These are phyloP conservation scores for Strongylocentrotus purpuratus DNA, from an alignment of 35 echinoderm and acorn worm genomes.

Conservation along the genomic window DNA sequence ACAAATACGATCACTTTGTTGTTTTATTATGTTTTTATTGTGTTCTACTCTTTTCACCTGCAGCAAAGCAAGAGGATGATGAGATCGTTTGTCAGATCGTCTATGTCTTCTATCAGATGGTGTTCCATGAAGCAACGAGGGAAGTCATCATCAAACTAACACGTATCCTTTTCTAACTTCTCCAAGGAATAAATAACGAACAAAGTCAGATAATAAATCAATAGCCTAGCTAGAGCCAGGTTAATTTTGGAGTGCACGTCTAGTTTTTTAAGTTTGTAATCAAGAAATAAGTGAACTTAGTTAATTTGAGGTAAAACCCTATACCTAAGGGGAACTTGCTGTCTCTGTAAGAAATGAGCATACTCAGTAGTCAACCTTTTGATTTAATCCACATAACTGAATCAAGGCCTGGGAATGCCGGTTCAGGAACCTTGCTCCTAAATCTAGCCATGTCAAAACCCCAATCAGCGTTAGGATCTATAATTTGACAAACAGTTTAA, in stretches of 20 bases:
- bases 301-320: no score
- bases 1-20: no score
- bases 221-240: no score
- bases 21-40: neutral
- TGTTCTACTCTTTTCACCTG: neutral
- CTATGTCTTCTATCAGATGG: conserved; percentile 99
- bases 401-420: no score
- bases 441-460: neutral
- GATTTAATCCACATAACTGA: neutral
- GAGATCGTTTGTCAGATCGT: conserved; percentile 99
- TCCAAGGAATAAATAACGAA: no score
- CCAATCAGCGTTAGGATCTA: neutral
- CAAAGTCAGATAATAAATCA: no score
- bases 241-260: no score
- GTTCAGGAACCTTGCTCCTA: neutral
- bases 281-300: no score
- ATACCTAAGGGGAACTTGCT: no score
- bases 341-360: no score
- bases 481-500: neutral
- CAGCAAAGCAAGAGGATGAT: conserved; percentile 99
- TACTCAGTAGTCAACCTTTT: neutral
- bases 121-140: conserved; percentile 94
- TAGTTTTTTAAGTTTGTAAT: no score
- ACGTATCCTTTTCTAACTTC: conserved; percentile 78
- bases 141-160: conserved; percentile 96